A percentile compares a stretch with the other conserved stretches of the same genome.
These are phyloP conservation scores for Lanistes nyassanus DNA, from an alignment of 1,140 invertebrate genomes.

Conservation along the genomic window DNA sequence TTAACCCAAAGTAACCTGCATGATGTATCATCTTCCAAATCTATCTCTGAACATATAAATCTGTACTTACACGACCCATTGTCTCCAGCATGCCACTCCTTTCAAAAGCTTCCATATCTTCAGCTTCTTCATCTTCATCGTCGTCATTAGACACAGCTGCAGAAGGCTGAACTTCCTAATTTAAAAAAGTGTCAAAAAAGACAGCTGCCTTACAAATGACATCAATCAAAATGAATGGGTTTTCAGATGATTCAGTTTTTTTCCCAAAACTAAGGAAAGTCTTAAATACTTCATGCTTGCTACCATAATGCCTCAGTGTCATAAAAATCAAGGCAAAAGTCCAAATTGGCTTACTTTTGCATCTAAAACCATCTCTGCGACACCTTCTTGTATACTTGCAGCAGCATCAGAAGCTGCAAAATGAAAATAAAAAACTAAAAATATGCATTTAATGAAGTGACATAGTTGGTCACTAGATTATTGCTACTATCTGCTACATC, in stretches of 20 bases:
- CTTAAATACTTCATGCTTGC: neutral
- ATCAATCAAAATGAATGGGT: neutral
- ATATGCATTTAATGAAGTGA: neutral
- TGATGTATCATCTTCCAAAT: neutral
- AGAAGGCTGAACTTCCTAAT: conserved; percentile 11
- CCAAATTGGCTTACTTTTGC: conserved; percentile 64
- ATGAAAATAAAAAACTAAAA: conserved; percentile 10
- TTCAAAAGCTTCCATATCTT: conserved; percentile 98
- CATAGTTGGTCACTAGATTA: neutral
- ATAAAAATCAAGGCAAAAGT: neutral
- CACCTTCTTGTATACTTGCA: conserved; percentile 72
- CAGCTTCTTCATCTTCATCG: conserved; percentile 93
- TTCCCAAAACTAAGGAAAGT: neutral
- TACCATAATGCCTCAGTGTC: too few relatives aligned
- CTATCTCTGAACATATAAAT: too few relatives aligned
- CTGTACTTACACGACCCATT: conserved; percentile 82
- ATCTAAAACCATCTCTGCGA: conserved; percentile 75
- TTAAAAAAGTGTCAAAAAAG: neutral
- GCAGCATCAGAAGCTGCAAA: conserved; percentile 37
- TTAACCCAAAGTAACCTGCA: neutral
- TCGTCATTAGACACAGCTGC: conserved; percentile 69
- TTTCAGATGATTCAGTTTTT: neutral
- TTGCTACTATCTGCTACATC: too few relatives aligned
- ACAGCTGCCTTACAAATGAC: neutral
- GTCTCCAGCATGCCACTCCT: conserved; percentile 88